phyloP scores from a whole-genome alignment of 2,888 invertebrate genomes.

The Mythimna albipuncta region DNA sequence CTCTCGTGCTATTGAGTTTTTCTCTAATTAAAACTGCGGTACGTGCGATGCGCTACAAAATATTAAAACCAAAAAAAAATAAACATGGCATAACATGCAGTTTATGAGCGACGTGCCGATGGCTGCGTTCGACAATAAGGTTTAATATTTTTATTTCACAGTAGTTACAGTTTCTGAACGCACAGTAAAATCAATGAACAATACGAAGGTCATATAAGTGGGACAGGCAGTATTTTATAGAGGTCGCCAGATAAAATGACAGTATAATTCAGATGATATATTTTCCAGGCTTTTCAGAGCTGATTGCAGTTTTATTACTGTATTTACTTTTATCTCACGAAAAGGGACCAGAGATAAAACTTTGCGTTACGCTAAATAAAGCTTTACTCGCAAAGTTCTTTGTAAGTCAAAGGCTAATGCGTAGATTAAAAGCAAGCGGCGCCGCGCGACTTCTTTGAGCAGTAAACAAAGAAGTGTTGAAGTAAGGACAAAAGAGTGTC shows the following conservation, averaged over 20 bases:
- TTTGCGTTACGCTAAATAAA: conserved; percentile 36
- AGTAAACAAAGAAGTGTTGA: conserved; percentile 55
- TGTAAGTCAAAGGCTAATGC: conserved; percentile 57
- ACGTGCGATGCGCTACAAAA: conserved; percentile 10
- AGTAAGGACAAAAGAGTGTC: conserved; percentile 47
- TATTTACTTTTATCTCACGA: conserved; percentile 30
- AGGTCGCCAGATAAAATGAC: conserved; percentile 42
- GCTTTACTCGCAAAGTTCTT: conserved; percentile 45
- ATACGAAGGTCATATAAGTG: conserved; percentile 24
- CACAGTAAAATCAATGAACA: conserved; percentile 44
- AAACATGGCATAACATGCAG: conserved; percentile 23
- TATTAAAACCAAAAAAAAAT: conserved; percentile 15
- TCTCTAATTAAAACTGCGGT: conserved; percentile 44
- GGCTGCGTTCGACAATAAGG: conserved; percentile 6
- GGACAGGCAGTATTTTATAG: conserved; percentile 46
- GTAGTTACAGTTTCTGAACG: conserved; percentile 18
- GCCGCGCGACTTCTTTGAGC: conserved; percentile 53
- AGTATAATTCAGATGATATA: conserved; percentile 45
- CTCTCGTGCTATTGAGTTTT: conserved; percentile 30
- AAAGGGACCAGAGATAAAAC: conserved; percentile 33
- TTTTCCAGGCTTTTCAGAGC: conserved; percentile 21
- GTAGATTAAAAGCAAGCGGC: conserved; percentile 62
- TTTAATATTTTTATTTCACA: conserved; percentile 18
- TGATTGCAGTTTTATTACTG: conserved; percentile 45
- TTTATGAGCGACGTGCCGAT: conserved; percentile 22